Conservation (phyloP, 1,140 invertebrate species). For the Cyphomyrmex costatus region DNA sequence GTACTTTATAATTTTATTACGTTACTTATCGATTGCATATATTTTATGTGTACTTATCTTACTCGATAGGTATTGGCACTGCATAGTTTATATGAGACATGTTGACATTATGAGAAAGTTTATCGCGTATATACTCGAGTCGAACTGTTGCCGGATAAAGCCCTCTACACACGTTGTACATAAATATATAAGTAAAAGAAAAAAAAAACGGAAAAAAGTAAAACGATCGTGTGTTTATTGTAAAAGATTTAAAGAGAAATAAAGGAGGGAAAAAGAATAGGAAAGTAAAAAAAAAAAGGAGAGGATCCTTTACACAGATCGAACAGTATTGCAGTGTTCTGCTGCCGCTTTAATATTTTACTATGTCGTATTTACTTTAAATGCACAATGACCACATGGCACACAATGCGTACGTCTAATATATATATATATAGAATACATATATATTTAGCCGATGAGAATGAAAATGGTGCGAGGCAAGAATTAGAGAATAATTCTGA, state of each 20-base stretch:
- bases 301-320: conserved; percentile 74
- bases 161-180: conserved; percentile 78
- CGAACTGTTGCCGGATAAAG: conserved; percentile 74
- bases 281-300: conserved; percentile 32
- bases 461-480: conserved; percentile 36
- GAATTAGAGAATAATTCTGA: conserved; percentile 2
- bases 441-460: conserved; percentile 48
- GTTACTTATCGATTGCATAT: conserved; percentile 82
- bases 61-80: conserved; percentile 81
- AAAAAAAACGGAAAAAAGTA: conserved; percentile 16
- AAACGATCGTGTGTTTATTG: neutral
- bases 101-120: conserved; percentile 81
- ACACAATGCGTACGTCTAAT: conserved; percentile 53
- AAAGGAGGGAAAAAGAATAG: neutral
- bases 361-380: conserved; percentile 76
- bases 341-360: conserved; percentile 79
- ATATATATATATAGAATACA: conserved; percentile 34
- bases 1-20: conserved; percentile 85
- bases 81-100: conserved; percentile 83
- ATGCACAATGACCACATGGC: conserved; percentile 79
- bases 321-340: conserved; percentile 77
- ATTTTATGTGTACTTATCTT: conserved; percentile 84
- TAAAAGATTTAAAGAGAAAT: conserved; percentile 51
- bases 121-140: conserved; percentile 70
- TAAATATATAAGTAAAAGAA: conserved; percentile 73